Evolutionary conservation across 1,140 invertebrate genomes (phyloP).

Genomic region (Fopius arisanus): DNA sequence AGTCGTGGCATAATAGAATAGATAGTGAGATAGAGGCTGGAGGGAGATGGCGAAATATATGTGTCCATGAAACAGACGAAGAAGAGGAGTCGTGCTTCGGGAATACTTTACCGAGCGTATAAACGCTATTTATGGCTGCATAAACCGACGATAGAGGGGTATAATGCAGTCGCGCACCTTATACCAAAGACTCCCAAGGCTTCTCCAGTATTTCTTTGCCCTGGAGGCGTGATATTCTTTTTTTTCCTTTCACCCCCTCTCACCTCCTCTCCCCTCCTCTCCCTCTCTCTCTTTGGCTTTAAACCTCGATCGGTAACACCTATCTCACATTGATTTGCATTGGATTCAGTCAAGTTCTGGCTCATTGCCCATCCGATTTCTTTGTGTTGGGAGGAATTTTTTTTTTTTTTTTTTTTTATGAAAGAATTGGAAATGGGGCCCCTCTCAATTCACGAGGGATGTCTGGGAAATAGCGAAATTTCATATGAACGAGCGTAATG

Average conservation of each 20-base stretch:
- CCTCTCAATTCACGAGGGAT: no score
- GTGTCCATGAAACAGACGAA: background rate
- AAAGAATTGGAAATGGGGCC: no score
- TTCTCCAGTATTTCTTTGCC: constrained; percentile 15
- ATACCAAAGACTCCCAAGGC: constrained; percentile 30
- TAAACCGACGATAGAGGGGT: constrained; percentile 58
- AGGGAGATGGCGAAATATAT: constrained; percentile 33
- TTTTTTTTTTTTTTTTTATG: background rate
- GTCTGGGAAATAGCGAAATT: background rate
- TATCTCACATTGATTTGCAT: constrained; percentile 55
- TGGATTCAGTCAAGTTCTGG: constrained; percentile 42
- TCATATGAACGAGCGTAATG: background rate
- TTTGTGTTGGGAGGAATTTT: constrained; percentile 9
- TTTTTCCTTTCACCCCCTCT: constrained; percentile 35
- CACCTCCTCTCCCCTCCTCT: constrained; percentile 8
- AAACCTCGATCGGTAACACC: constrained; percentile 22
- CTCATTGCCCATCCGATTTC: constrained; percentile 29
- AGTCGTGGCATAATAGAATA: constrained; percentile 58
- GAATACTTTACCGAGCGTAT: constrained; percentile 60
- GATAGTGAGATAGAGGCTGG: constrained; percentile 53
- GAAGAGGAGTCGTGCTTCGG: constrained; percentile 45
- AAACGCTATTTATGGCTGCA: constrained; percentile 62
- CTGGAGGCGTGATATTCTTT: constrained; percentile 25
- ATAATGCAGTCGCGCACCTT: constrained; percentile 53
- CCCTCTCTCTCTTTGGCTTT: constrained; percentile 35